Percentiles rank a stretch among this genome's conserved stretches.
phyloP scores from a whole-genome alignment of 1,140 invertebrate species.

The Maniola jurtina region DNA sequence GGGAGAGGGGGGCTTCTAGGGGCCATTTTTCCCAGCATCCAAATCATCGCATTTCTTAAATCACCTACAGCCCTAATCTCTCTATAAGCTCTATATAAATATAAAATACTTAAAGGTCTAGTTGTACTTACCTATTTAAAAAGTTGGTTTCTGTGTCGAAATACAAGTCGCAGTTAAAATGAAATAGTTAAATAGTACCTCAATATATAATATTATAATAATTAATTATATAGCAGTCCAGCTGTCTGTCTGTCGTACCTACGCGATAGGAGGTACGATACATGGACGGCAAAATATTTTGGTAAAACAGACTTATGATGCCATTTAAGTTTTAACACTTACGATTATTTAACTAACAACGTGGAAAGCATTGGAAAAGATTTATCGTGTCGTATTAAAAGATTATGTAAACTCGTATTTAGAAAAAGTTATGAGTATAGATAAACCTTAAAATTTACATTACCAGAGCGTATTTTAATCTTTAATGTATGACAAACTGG shows the following conservation, averaged over 20 bases:
- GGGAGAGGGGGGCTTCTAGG: too few relatives aligned
- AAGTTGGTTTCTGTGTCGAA: slow-evolving; percentile 63
- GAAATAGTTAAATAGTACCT: slow-evolving; percentile 44
- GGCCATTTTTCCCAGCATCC: slow-evolving; percentile 24
- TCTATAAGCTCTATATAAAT: slow-evolving; percentile 77
- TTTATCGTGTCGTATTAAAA: slow-evolving; percentile 22
- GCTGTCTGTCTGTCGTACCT: slow-evolving; percentile 42
- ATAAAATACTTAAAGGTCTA: slow-evolving; percentile 72
- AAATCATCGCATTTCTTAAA: slow-evolving; percentile 35
- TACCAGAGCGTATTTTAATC: slow-evolving; percentile 21
- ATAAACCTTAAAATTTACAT: slow-evolving; percentile 24
- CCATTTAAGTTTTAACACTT: slow-evolving; percentile 20
- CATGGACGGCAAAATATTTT: slow-evolving; percentile 74
- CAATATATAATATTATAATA: slow-evolving; percentile 36
- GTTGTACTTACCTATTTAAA: slow-evolving; percentile 49
- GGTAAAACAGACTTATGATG: slow-evolving; percentile 42
- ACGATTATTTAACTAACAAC: slow-evolving; percentile 17
- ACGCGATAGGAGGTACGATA: slow-evolving; percentile 43
- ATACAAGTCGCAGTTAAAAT: slow-evolving; percentile 59
- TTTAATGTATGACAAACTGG: slow-evolving; percentile 40
- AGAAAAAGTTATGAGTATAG: slow-evolving; percentile 23
- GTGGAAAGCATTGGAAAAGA: slow-evolving; percentile 27
- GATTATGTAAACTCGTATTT: slow-evolving; percentile 25
- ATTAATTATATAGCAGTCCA: slow-evolving; percentile 52
- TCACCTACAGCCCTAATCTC: slow-evolving; percentile 62